Percentiles rank a stretch among this genome's conserved stretches.
Evolutionary conservation across 2,888 invertebrate genomes (phyloP).

Genomic region (Cosmia pyralina): DNA sequence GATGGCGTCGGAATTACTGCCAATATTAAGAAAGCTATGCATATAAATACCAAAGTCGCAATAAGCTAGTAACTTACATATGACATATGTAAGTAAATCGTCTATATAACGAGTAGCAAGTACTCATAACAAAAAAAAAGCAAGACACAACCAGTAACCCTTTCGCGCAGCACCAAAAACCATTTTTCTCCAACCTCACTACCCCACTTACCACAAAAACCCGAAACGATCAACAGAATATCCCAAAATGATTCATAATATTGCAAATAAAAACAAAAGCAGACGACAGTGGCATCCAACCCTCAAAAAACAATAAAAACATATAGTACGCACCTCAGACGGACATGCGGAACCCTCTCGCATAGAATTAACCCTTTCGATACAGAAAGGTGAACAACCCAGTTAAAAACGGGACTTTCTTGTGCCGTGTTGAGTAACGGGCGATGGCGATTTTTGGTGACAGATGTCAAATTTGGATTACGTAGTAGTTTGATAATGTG

Average conservation of each 20-base stretch:
- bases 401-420: constrained; percentile 83
- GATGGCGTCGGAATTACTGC: not conserved
- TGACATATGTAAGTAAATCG: not conserved
- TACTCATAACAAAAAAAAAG: not conserved
- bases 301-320: constrained; percentile 81
- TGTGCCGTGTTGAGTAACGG: constrained; percentile 65
- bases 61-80: too few relatives aligned
- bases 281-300: constrained; percentile 74
- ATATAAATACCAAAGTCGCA: not conserved
- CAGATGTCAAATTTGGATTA: not conserved
- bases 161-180: constrained; percentile 9
- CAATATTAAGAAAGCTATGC: not conserved
- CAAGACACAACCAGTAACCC: not conserved
- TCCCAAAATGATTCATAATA: constrained; percentile 68
- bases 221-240: constrained; percentile 64
- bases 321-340: constrained; percentile 83
- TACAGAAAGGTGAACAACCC: constrained; percentile 88
- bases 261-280: constrained; percentile 72
- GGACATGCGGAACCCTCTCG: constrained; percentile 83
- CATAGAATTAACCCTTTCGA: constrained; percentile 88
- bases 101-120: not conserved
- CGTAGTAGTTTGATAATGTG: not conserved
- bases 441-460: constrained; percentile 65
- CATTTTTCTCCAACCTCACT: constrained; percentile 30
- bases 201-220: constrained; percentile 59